phyloP scores from a whole-genome alignment of 2,113 vertebrate genomes.

The Pyxicephalus adspersus region DNA sequence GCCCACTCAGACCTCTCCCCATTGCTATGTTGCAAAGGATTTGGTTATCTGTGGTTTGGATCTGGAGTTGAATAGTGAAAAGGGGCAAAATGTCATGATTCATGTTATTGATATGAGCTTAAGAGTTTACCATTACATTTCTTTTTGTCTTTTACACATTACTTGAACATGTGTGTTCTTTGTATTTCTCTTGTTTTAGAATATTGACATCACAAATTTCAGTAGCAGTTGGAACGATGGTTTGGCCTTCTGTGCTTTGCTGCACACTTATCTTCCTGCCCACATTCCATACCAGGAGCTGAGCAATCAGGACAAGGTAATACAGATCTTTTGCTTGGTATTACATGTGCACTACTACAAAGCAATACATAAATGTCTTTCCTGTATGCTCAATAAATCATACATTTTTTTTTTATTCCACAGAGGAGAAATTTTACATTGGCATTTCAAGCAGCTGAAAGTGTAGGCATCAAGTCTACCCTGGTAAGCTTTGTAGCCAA shows the following conservation, averaged over 20 bases:
- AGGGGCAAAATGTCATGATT: no score
- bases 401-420: constrained; percentile 31
- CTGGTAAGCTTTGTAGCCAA: constrained; percentile 81
- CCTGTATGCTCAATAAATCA: no score
- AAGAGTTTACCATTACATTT: no score
- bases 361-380: not conserved
- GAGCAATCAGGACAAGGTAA: constrained; percentile 91
- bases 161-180: not conserved
- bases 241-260: constrained; percentile 91
- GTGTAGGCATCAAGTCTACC: constrained; percentile 96
- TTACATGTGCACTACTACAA: not conserved
- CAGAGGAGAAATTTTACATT: constrained; percentile 95
- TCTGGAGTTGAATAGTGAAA: no score
- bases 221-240: constrained; percentile 99
- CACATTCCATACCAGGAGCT: constrained; percentile 96
- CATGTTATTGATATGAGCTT: no score
- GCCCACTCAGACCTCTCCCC: no score
- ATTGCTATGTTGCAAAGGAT: no score
- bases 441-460: constrained; percentile 97
- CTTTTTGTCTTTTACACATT: no score
- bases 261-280: constrained; percentile 94
- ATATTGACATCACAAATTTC: constrained; percentile 98
- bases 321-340: not conserved
- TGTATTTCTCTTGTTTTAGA: constrained; percentile 70
- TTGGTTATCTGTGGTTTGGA: no score